phyloP scores from a whole-genome alignment of 2,113 vertebrate genomes.

The Chelonoidis abingdonii region DNA sequence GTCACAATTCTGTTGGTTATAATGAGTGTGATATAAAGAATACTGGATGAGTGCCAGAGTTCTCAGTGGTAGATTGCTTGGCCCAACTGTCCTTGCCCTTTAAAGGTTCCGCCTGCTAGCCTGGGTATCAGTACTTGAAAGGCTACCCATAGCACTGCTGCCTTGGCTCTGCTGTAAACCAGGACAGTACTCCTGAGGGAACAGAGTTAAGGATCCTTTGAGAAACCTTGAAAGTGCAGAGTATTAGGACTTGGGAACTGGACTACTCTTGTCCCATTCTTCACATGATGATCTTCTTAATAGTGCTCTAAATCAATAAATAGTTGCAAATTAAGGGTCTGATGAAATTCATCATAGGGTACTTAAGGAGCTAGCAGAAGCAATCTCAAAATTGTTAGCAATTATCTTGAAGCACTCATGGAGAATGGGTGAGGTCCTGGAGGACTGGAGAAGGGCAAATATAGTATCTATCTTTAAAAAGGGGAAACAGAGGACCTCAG shows the following conservation, averaged over 20 bases:
- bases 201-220: neutral
- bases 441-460: neutral
- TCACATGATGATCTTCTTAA: accelerated
- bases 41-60: neutral
- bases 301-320: too few species aligned
- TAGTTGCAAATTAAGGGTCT: neutral
- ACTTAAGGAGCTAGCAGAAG: neutral
- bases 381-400: neutral
- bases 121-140: accelerated
- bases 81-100: neutral
- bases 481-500: neutral
- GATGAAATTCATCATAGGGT: neutral
- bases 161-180: accelerated
- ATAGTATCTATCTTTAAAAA: neutral
- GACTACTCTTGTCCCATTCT: neutral
- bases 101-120: neutral
- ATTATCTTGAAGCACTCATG: neutral
- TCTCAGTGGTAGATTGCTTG: neutral
- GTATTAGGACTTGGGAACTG: neutral
- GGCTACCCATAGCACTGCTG: neutral
- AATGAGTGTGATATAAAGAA: neutral
- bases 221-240: neutral
- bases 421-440: neutral
- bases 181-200: neutral
- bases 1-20: neutral